These are phyloP conservation scores for Tichodroma muraria DNA, from an alignment of 2,113 vertebrate species.

Conservation along the genomic window DNA sequence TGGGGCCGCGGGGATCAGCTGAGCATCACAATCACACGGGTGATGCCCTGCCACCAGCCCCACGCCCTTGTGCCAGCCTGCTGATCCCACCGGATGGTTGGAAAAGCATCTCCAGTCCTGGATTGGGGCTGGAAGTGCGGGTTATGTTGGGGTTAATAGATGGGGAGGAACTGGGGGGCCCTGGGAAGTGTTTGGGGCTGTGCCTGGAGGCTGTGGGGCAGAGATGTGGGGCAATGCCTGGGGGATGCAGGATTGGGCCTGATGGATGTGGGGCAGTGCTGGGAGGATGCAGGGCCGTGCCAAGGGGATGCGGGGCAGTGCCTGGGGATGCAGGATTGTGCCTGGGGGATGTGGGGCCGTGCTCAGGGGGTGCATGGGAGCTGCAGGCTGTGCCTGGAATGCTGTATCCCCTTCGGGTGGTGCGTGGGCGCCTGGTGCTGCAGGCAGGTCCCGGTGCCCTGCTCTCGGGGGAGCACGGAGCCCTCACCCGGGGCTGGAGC, in stretches of 20 bases:
- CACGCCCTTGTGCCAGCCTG: not conserved
- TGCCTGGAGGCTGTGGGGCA: not conserved
- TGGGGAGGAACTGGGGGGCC: not conserved
- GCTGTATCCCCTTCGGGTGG: not conserved
- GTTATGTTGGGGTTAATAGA: fast-evolving
- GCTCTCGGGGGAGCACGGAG: not conserved
- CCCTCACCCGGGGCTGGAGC: not conserved
- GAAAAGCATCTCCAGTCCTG: not conserved
- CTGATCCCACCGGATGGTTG: not conserved
- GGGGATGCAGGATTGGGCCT: not conserved
- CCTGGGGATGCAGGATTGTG: too few relatives aligned
- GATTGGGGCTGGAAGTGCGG: fast-evolving
- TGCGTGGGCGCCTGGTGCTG: not conserved
- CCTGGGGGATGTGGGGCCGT: fast-evolving
- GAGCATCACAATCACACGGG: constrained; percentile 59
- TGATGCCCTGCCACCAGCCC: not conserved
- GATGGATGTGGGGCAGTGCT: not conserved
- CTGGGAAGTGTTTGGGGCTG: not conserved
- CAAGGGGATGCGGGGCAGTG: not conserved
- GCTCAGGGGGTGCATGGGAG: too few relatives aligned
- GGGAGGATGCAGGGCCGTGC: not conserved
- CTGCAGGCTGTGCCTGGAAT: not conserved
- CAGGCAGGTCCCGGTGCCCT: not conserved
- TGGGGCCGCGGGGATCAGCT: constrained; percentile 48
- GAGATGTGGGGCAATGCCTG: too few relatives aligned